These are phyloP conservation scores for Fistularia tabacaria DNA, from an alignment of 2,797 vertebrate species.

Conservation along the genomic window DNA sequence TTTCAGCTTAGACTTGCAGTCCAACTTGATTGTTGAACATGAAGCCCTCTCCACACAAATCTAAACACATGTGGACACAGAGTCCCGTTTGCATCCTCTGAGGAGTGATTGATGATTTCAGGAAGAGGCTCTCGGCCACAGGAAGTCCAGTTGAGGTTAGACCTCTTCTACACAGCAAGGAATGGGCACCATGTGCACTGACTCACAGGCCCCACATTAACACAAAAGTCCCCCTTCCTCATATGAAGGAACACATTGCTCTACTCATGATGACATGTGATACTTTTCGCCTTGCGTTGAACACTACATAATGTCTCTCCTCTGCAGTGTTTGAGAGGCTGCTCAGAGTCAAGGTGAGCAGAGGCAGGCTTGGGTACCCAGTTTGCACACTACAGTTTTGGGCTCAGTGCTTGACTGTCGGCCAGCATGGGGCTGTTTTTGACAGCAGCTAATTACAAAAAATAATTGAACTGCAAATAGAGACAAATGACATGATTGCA, in stretches of 20 bases:
- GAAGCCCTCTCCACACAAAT: not conserved
- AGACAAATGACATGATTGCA: slow-evolving; percentile 79
- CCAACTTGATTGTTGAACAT: slow-evolving; percentile 3
- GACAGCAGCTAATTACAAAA: slow-evolving; percentile 74
- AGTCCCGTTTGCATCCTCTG: slow-evolving; percentile 25
- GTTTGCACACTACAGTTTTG: slow-evolving; percentile 30
- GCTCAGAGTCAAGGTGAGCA: slow-evolving; percentile 37
- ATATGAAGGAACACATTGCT: slow-evolving; percentile 21
- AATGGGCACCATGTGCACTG: slow-evolving; percentile 63
- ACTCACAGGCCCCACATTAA: slow-evolving; percentile 37
- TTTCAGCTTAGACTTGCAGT: not conserved
- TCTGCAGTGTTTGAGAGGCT: not conserved
- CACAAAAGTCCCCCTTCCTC: slow-evolving; percentile 1
- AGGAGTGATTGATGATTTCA: slow-evolving; percentile 71
- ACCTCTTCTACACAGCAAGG: slow-evolving; percentile 51
- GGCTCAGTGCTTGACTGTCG: slow-evolving; percentile 33
- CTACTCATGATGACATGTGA: slow-evolving; percentile 32
- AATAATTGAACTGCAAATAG: slow-evolving; percentile 79
- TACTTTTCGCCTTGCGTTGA: slow-evolving; percentile 31
- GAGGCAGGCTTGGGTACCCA: slow-evolving; percentile 10
- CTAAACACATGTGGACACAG: slow-evolving; percentile 10
- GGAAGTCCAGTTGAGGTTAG: slow-evolving; percentile 73
- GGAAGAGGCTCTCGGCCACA: slow-evolving; percentile 64
- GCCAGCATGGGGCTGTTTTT: slow-evolving; percentile 59
- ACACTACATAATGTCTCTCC: slow-evolving; percentile 46